Evolutionary conservation across 2,888 invertebrate species (phyloP), one percentile per base, ranked within the genome.

Genomic region (Archips xylosteana): DNA sequence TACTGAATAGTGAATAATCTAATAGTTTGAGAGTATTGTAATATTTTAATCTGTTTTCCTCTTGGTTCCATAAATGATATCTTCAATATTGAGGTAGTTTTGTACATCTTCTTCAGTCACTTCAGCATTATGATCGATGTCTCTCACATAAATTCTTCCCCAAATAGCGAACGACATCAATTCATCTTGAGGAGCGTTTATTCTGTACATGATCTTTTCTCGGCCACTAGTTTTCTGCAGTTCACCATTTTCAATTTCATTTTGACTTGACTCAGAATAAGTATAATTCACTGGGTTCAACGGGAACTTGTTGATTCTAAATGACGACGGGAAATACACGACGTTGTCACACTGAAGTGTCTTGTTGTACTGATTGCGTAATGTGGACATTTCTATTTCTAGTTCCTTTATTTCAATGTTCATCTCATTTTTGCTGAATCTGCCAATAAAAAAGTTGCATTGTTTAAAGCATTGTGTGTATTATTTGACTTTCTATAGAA

Each of bases 261-360:
- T 65, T 74, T 70, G 68, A 68, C 49, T 69, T 23, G 65, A 74
- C 63, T 80, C 79, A 39, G 67, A 72, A 73, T 85, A 90, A 0
- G 89, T 87, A 39, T 85, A 89, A 69, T 92, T 90, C 8, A 78
- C 76, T 0, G 88, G 83, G 8, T 84, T 84, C 0, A 96, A 80
- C 0, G 96, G 95, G 47, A 92, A 90, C 65, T 95, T 94, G 36
- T 89, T 92, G 49, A 90, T 89, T 71, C 89, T 85, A 2, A 96
- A 76, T 0, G 95, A 94, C 42, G 91, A 85, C 0, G 96, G 95
- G 75, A 88, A 94, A 77, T 95, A 95, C 1, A 91, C 83, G 0
- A 89, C 83, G 60, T 92, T 89, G 32, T 91, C 87, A 65, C 92
- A 91, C 32, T 87, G 78, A 0, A 93, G 81, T 0, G 89, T 87